Percentiles rank a stretch among this genome's conserved stretches.
These are phyloP conservation scores for Pygoscelis antarcticus DNA, from an alignment of 2,113 vertebrate species.

Conservation along the genomic window DNA sequence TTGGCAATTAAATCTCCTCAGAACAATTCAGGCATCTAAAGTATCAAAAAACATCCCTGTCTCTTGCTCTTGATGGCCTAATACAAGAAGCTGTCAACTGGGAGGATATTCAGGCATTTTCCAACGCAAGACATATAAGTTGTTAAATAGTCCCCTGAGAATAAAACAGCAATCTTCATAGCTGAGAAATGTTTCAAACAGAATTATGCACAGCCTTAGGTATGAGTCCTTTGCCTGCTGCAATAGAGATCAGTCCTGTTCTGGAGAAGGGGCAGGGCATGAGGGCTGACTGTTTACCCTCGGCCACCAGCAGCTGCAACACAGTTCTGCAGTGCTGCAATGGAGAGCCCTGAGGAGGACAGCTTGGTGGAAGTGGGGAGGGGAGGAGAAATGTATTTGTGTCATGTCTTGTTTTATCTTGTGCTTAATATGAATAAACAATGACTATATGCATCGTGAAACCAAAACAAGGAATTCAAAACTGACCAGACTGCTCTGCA, in stretches of 20 bases:
- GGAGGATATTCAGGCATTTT: background rate
- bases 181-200: background rate
- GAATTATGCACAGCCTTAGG: background rate
- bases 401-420: background rate
- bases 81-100: background rate
- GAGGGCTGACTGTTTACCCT: background rate
- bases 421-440: constrained; percentile 3
- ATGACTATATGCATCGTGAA: constrained; percentile 46
- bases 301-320: background rate
- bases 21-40: background rate
- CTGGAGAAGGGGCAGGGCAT: background rate
- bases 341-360: background rate
- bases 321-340: background rate
- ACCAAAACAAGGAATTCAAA: constrained; percentile 18
- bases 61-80: background rate
- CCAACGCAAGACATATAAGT: background rate
- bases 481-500: constrained; percentile 68
- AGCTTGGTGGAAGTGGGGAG: background rate
- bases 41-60: background rate
- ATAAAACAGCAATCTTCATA: background rate
- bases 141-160: background rate
- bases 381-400: background rate
- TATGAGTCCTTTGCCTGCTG: background rate
- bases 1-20: background rate
- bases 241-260: background rate